These are phyloP conservation scores for Aythya baeri DNA, from an alignment of 2,113 vertebrate genomes.

Conservation along the genomic window DNA sequence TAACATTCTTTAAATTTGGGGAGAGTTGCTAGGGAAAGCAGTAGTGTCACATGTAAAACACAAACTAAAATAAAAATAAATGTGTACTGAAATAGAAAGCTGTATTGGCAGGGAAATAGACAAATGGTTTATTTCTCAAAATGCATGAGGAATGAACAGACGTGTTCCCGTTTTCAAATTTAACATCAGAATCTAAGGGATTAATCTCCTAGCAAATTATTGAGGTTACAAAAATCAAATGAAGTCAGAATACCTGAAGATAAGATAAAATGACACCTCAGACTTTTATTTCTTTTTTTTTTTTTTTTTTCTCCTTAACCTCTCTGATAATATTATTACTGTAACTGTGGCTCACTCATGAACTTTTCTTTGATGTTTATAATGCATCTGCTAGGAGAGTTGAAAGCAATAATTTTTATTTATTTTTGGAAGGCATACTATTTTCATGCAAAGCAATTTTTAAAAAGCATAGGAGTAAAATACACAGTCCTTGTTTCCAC, in stretches of 20 bases:
- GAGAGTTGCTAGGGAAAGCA: background rate
- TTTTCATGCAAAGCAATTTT: background rate
- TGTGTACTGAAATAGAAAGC: background rate
- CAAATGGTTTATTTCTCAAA: constrained; percentile 15
- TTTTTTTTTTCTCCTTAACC: background rate
- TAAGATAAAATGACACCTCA: constrained; percentile 58
- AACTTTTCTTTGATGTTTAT: constrained; percentile 37
- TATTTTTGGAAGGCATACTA: constrained; percentile 14
- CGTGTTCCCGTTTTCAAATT: background rate
- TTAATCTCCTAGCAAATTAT: constrained; percentile 38
- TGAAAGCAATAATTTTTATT: background rate
- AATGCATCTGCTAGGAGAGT: background rate
- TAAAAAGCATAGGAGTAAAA: background rate
- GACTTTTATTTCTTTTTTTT: background rate
- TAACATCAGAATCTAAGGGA: background rate
- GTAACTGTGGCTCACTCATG: constrained; percentile 7
- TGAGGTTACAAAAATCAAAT: constrained; percentile 28
- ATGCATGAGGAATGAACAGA: background rate
- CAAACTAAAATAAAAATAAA: constrained; percentile 19
- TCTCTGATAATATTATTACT: constrained; percentile 38
- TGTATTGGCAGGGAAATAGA: constrained; percentile 1
- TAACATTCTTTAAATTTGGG: background rate
- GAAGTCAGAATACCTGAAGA: constrained; percentile 24
- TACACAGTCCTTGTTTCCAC: background rate
- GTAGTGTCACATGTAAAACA: background rate